phyloP scores from a whole-genome alignment of 1,140 invertebrate genomes.

The Argopecten irradians region DNA sequence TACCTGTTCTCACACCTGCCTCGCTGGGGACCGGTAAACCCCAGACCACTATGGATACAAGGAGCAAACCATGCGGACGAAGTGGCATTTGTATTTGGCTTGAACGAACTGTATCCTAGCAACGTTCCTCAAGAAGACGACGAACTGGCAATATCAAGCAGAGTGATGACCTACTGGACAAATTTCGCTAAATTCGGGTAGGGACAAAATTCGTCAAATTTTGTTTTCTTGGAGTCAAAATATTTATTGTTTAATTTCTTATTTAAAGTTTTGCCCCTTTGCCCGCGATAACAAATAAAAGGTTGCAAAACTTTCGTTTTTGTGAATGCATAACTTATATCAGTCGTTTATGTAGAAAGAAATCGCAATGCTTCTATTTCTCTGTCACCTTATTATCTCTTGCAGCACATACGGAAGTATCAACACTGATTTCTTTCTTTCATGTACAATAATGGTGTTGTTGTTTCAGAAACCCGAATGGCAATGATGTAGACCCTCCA shows the following conservation, averaged over 20 bases:
- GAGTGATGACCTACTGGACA: slow-evolving; percentile 92
- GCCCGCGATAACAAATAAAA: too few species aligned
- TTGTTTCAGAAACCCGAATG: slow-evolving; percentile 32
- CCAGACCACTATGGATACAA: slow-evolving; percentile 42
- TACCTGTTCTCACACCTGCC: slow-evolving; percentile 52
- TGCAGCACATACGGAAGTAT: too few species aligned
- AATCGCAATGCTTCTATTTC: too few species aligned
- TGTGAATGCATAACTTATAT: too few species aligned
- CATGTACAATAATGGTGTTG: not conserved
- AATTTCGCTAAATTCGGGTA: slow-evolving; percentile 97
- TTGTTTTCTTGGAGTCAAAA: too few species aligned
- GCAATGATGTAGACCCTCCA: not conserved
- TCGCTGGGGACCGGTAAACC: not conserved
- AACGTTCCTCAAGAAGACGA: not conserved
- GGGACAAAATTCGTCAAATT: slow-evolving; percentile 73
- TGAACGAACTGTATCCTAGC: not conserved
- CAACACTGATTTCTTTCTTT: too few species aligned
- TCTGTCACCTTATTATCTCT: too few species aligned
- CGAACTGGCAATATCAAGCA: slow-evolving; percentile 90
- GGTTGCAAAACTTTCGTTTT: too few species aligned
- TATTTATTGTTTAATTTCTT: too few species aligned
- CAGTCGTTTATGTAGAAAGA: too few species aligned
- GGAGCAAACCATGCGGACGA: slow-evolving; percentile 53
- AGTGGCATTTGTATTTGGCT: slow-evolving; percentile 51
- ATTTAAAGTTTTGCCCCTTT: too few species aligned